Base-by-base conservation (phyloP, 1,140 invertebrate species). In the Solenopsis invicta region DNA sequence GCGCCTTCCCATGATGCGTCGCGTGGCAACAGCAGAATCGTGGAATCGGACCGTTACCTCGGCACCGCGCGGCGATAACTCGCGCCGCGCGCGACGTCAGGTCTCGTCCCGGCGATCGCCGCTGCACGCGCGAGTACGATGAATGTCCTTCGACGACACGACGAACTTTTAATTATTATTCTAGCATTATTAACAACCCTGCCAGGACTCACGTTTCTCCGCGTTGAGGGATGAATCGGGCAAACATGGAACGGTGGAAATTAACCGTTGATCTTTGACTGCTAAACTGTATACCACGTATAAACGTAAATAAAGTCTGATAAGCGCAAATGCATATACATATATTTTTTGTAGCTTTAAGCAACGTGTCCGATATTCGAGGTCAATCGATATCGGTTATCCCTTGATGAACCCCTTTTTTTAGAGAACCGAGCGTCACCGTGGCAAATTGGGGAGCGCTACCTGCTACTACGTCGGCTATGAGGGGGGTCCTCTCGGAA, bases 241-340 rank as follows among this genome's bases (percentile, higher is more conserved):
- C 4, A 86, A 66, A 94, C 62, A 91, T 85, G 93, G 88, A 93
- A 94, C 91, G 90, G 78, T 71, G 93, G 89, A 94, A 94, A 88
- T 87, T 89, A 88, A 94, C 90, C 91, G 86, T 91, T 91, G 91
- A 89, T 92, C 92, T 92, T 92, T 90, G 85, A 88, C 91, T 93
- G 12, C 91, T 89, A 84, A 92, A 91, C 52, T 85, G 85, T 87
- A 88, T 29, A 29, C 29, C 12, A 56, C 37, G 13, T 45, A 69
- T 61, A 80, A 89, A 82, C 64, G 72, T 89, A 67, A 90, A 90
- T 92, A 92, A 91, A 88, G 80, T 90, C 78, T 67, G 72, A 78
- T 71, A 66, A 89, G 76, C 85, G 86, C 76, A 84, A 87, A 62
- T 82, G 18, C 10, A 59, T 52, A 67, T 45, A 61, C 54, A 37